A percentile compares a stretch with the other conserved stretches of the same genome.
phyloP scores from a whole-genome alignment of 35 echinoderm and acorn worm species.

The Hemicentrotus pulcherrimus region DNA sequence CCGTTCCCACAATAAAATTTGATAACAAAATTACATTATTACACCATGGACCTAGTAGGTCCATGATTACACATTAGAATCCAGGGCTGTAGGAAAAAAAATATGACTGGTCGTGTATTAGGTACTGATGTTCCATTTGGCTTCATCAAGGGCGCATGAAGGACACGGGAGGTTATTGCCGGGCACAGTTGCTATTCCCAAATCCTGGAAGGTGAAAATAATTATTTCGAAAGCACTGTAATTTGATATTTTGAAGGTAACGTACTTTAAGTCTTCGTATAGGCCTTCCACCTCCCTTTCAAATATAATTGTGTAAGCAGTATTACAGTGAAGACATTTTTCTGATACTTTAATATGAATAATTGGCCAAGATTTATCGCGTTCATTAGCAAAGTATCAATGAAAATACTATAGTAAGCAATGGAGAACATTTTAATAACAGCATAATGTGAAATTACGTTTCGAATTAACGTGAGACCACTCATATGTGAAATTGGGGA shows the following conservation, averaged over 20 bases:
- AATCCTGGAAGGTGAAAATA: neutral
- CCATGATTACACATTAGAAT: neutral
- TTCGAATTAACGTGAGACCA: too few relatives aligned
- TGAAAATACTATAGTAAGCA: too few relatives aligned
- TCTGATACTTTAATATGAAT: too few relatives aligned
- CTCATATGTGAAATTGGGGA: too few relatives aligned
- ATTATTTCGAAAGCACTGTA: neutral
- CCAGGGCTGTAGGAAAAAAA: neutral
- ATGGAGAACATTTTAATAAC: too few relatives aligned
- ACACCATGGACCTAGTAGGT: too few relatives aligned
- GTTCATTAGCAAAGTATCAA: too few relatives aligned
- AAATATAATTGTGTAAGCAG: too few relatives aligned
- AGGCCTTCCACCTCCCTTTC: too few relatives aligned
- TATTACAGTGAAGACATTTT: too few relatives aligned
- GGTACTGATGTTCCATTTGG: neutral
- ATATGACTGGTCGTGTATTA: neutral
- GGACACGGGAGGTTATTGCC: neutral
- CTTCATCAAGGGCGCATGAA: neutral
- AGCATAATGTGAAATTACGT: too few relatives aligned
- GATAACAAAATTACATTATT: neutral
- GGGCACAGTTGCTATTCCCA: neutral
- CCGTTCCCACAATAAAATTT: neutral
- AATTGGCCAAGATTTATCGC: too few relatives aligned
- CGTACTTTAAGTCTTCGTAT: neutral
- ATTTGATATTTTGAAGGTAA: neutral